A percentile compares a stretch with the other conserved stretches of the same genome.
phyloP scores from a whole-genome alignment of 2,797 vertebrate genomes.

The Sandelia bainsii region DNA sequence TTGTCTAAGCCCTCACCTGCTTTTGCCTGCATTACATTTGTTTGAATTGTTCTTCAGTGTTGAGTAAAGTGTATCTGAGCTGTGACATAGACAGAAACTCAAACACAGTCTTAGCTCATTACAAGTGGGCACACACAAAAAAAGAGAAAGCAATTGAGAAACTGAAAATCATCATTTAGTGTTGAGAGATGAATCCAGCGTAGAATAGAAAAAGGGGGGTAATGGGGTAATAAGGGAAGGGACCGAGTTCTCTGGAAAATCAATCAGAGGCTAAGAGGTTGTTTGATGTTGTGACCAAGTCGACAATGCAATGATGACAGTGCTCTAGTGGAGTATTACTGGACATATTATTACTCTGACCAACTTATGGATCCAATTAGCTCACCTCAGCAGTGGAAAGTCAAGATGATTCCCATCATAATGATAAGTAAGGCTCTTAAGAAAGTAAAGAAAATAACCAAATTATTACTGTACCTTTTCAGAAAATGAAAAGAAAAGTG shows the following conservation, averaged over 20 bases:
- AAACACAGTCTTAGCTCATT: conserved; percentile 17
- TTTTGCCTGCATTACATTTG: not conserved
- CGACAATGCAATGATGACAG: conserved; percentile 60
- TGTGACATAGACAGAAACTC: conserved; percentile 14
- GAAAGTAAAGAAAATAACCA: not conserved
- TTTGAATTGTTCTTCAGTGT: not conserved
- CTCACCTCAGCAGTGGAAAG: conserved; percentile 23
- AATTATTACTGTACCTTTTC: not conserved
- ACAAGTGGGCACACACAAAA: conserved; percentile 29
- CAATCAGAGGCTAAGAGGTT: conserved; percentile 71
- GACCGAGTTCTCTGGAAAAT: conserved; percentile 57
- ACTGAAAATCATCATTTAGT: conserved; percentile 64
- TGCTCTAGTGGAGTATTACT: conserved; percentile 62
- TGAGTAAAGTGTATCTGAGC: not conserved
- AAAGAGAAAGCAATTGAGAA: conserved; percentile 31
- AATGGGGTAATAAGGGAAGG: conserved; percentile 56
- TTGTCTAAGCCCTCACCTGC: not conserved
- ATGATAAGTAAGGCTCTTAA: conserved; percentile 26
- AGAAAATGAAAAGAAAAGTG: too few relatives aligned
- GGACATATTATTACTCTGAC: conserved; percentile 70
- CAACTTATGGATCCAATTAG: conserved; percentile 66
- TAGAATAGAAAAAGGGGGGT: conserved; percentile 41
- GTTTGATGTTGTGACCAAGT: conserved; percentile 59
- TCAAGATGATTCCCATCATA: conserved; percentile 23
- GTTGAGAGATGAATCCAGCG: conserved; percentile 33